Evolutionary conservation across 2,113 vertebrate species (phyloP).

Genomic region (Anthoscopus minutus): DNA sequence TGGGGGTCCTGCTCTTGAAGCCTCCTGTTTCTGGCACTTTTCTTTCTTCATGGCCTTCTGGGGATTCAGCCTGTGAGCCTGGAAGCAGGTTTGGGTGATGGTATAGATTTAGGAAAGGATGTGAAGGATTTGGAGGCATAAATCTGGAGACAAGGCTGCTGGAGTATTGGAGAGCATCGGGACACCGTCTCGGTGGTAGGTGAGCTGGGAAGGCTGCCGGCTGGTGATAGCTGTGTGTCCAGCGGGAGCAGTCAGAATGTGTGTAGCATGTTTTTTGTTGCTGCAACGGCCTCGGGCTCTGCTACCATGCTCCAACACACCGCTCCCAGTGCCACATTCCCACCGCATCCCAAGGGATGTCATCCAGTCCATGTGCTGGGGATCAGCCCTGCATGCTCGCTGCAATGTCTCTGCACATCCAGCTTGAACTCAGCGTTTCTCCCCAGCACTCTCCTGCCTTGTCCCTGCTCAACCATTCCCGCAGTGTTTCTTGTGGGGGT

Average conservation of each 20-base stretch:
- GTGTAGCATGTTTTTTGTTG: rapidly evolving
- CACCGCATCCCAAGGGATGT: background rate
- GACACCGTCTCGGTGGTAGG: background rate
- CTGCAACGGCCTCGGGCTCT: rapidly evolving
- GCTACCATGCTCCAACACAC: background rate
- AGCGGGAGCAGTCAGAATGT: background rate
- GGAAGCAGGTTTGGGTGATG: rapidly evolving
- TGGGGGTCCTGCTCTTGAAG: rapidly evolving
- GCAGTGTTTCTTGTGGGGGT: rapidly evolving
- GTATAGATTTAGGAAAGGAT: background rate
- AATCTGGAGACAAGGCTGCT: background rate
- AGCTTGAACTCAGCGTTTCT: background rate
- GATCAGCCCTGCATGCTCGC: rapidly evolving
- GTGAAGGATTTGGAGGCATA: background rate
- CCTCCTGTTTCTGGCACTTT: background rate
- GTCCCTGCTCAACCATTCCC: background rate
- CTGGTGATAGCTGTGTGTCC: too few relatives aligned
- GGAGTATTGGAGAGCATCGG: background rate
- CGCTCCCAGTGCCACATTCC: background rate
- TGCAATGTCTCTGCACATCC: background rate
- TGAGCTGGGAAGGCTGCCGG: background rate
- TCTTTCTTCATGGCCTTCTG: background rate
- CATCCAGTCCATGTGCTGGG: background rate
- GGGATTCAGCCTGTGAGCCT: background rate
- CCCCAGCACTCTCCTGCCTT: background rate